Percentiles rank a stretch among this genome's conserved stretches.
phyloP scores from a whole-genome alignment of 2,888 invertebrate genomes.

The Drosophila quinaria region DNA sequence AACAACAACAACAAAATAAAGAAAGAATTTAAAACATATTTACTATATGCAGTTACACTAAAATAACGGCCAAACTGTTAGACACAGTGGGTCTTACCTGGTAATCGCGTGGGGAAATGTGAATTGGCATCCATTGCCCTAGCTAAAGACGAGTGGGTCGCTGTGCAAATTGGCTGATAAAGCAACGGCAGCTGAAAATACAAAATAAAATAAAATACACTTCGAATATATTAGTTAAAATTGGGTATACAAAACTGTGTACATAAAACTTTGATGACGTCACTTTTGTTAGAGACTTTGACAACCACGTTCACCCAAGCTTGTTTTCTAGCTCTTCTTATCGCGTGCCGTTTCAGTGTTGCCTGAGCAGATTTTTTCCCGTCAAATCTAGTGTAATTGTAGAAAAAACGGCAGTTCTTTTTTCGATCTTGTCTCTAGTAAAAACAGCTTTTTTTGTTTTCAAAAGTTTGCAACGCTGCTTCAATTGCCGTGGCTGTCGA shows the following conservation, averaged over 20 bases:
- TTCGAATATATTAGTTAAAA: slow-evolving; percentile 62
- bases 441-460: no score
- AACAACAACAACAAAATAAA: not conserved
- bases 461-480: no score
- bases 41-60: slow-evolving; percentile 41
- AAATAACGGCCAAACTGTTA: slow-evolving; percentile 28
- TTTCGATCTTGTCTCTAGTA: no score
- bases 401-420: no score
- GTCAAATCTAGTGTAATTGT: slow-evolving; percentile 2
- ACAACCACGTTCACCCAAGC: slow-evolving; percentile 37
- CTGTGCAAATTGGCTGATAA: slow-evolving; percentile 57
- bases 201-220: slow-evolving; percentile 1
- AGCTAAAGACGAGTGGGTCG: slow-evolving; percentile 37
- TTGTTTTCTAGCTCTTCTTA: slow-evolving; percentile 54
- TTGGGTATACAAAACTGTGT: slow-evolving; percentile 42
- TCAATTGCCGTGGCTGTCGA: slow-evolving; percentile 1
- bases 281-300: slow-evolving; percentile 37
- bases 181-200: slow-evolving; percentile 48
- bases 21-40: slow-evolving; percentile 27
- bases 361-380: not conserved
- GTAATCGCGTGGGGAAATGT: slow-evolving; percentile 69
- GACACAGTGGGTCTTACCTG: slow-evolving; percentile 63
- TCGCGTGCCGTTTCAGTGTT: slow-evolving; percentile 32
- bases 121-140: slow-evolving; percentile 73
- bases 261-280: slow-evolving; percentile 44